Base-by-base conservation (phyloP, 1,140 invertebrate genomes). In the Macrobrachium rosenbergii region DNA sequence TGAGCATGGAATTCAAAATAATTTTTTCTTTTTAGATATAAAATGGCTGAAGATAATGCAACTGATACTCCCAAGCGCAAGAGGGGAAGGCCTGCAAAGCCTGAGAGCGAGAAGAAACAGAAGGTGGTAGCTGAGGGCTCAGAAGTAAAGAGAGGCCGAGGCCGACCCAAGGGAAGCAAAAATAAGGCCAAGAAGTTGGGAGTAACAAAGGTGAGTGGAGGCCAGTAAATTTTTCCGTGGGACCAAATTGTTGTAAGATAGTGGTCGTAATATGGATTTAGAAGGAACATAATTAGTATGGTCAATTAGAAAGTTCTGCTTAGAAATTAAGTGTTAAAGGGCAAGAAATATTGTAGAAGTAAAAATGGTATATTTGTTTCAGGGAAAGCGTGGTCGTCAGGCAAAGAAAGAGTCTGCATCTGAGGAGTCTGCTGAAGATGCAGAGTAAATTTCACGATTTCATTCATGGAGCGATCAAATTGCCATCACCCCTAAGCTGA, bases 81-180 rank as follows among this genome's bases (percentile, higher is more conserved):
- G 77, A 76, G 83, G 59, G 83, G 83, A 19, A 76, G 83, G 28
- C 83, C 83, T 23, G 64, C 83, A 79, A 86, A 86, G 52, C 63
- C 83, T 10, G 83, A 86, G 7, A 86, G 83, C 58, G 83, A 86
- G 63, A 86, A 86, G 52, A 86, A 86, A 43, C 59, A 76, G 0
- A 58, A 63, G 23, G 67, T 28, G 11, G 12, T 64, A 19, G 76
- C 59, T 60, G 64, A 67, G 17, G 63, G 12, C 2, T 69, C 75
- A 21, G 63, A 45, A 16, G 21, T 76, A 11, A 86, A 86, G 77
- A 86, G 83, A 59, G 83, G 83, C 16, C 19, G 83, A 86, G 83
- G 83, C 23, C 73, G 83, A 45, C 83, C 83, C n/a, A 86, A 86
- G 83, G 83, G 83, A 3, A 86, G 83, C 83, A 86, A 86, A 63